phyloP scores from a whole-genome alignment of 2,113 vertebrate species.

The Plecturocebus donacophilus region DNA sequence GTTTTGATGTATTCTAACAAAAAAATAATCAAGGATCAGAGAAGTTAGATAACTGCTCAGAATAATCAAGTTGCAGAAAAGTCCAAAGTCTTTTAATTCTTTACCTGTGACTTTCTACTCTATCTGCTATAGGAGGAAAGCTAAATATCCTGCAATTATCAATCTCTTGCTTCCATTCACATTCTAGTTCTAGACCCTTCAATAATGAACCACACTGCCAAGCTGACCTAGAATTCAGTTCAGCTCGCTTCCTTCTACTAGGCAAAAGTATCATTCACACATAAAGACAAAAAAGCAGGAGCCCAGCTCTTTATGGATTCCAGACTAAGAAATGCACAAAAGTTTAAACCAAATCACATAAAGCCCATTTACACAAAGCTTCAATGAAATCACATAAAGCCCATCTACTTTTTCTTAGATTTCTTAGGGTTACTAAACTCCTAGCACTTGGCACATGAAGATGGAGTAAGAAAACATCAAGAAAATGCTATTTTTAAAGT shows the following conservation, averaged over 20 bases:
- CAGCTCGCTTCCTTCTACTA: not conserved
- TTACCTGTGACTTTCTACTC: not conserved
- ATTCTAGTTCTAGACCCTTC: not conserved
- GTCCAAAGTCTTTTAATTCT: not conserved
- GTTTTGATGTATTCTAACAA: not conserved
- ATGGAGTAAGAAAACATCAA: not conserved
- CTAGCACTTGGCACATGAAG: not conserved
- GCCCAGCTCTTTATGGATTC: not conserved
- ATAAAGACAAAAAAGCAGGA: not conserved
- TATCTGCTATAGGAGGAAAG: not conserved
- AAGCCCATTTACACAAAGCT: not conserved
- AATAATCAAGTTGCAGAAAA: not conserved
- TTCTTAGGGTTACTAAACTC: not conserved
- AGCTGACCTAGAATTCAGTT: not conserved
- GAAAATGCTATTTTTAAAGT: conserved; percentile 24
- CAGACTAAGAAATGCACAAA: not conserved
- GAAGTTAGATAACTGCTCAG: not conserved
- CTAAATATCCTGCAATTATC: not conserved
- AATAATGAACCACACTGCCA: not conserved
- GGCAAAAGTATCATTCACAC: not conserved
- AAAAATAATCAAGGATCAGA: not conserved
- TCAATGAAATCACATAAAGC: too few relatives aligned
- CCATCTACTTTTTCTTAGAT: conserved; percentile 5
- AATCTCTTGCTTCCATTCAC: conserved; percentile 17
- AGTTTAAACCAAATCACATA: conserved; percentile 4